phyloP scores from a whole-genome alignment of 2,888 invertebrate genomes.

The Baccha elongata region DNA sequence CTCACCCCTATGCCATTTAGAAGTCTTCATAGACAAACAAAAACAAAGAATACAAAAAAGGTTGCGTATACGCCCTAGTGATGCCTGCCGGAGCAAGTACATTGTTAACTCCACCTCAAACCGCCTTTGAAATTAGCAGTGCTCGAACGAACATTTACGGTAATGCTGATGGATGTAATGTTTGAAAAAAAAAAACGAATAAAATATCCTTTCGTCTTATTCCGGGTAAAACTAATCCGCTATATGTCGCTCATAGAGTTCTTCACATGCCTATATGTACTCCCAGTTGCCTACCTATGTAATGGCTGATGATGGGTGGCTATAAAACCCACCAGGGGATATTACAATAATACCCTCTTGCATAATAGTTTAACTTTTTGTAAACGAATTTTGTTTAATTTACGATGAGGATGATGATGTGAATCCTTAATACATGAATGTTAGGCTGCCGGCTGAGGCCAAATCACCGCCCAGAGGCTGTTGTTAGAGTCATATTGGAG shows the following conservation, averaged over 20 bases:
- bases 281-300: background rate
- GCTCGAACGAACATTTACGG: slow-evolving; percentile 55
- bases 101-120: slow-evolving; percentile 61
- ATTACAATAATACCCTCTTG: slow-evolving; percentile 32
- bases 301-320: background rate
- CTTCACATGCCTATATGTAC: background rate
- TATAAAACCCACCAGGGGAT: slow-evolving; percentile 34
- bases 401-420: slow-evolving; percentile 53
- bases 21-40: slow-evolving; percentile 18
- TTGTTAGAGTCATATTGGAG: slow-evolving; percentile 16
- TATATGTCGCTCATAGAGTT: background rate
- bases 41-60: slow-evolving; percentile 23
- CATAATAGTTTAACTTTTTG: slow-evolving; percentile 61
- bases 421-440: slow-evolving; percentile 48
- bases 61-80: slow-evolving; percentile 65
- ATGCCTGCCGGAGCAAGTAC: slow-evolving; percentile 53
- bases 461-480: slow-evolving; percentile 33
- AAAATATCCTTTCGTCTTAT: slow-evolving; percentile 40
- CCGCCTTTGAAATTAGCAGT: slow-evolving; percentile 53
- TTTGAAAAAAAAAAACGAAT: slow-evolving; percentile 37
- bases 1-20: background rate
- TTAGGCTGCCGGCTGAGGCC: slow-evolving; percentile 14
- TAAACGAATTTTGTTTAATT: slow-evolving; percentile 69
- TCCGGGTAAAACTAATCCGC: slow-evolving; percentile 8
- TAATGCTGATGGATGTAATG: slow-evolving; percentile 63